These are phyloP conservation scores for Heliconius congener DNA, from an alignment of 1,140 invertebrate species.

Conservation along the genomic window DNA sequence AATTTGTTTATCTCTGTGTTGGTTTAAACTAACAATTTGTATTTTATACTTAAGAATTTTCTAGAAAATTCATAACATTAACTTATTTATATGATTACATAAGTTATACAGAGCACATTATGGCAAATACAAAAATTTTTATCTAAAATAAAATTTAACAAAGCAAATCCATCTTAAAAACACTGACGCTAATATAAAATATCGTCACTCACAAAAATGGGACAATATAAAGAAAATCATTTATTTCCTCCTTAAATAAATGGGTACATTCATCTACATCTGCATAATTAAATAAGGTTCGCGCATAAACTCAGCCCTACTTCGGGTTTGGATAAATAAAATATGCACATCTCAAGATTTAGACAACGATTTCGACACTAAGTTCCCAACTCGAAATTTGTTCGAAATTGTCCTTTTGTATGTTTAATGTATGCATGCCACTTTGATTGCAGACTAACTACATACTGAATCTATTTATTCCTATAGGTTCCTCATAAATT, in stretches of 20 bases:
- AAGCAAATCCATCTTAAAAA: not conserved
- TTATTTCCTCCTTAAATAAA: conserved; percentile 57
- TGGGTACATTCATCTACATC: conserved; percentile 55
- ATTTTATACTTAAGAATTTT: too few species aligned
- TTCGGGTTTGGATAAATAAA: conserved; percentile 51
- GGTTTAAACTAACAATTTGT: too few species aligned
- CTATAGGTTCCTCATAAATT: too few species aligned
- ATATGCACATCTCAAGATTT: conserved; percentile 64
- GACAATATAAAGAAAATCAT: conserved; percentile 48
- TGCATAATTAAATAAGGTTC: conserved; percentile 64
- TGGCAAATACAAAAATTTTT: not conserved
- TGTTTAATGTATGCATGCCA: not conserved
- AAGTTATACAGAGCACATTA: too few species aligned
- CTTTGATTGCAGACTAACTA: too few species aligned
- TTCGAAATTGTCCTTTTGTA: conserved; percentile 22
- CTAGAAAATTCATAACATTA: too few species aligned
- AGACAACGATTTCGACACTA: conserved; percentile 33
- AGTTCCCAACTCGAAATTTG: conserved; percentile 13
- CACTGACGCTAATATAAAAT: not conserved
- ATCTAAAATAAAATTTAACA: not conserved
- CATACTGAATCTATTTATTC: too few species aligned
- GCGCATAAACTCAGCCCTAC: conserved; percentile 35
- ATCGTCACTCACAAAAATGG: conserved; percentile 1
- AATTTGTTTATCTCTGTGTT: too few species aligned
- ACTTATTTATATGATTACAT: too few species aligned